Evolutionary conservation across 2,888 invertebrate genomes (phyloP), one percentile per base, ranked within the genome.

Genomic region (Andrena hattorfiana): DNA sequence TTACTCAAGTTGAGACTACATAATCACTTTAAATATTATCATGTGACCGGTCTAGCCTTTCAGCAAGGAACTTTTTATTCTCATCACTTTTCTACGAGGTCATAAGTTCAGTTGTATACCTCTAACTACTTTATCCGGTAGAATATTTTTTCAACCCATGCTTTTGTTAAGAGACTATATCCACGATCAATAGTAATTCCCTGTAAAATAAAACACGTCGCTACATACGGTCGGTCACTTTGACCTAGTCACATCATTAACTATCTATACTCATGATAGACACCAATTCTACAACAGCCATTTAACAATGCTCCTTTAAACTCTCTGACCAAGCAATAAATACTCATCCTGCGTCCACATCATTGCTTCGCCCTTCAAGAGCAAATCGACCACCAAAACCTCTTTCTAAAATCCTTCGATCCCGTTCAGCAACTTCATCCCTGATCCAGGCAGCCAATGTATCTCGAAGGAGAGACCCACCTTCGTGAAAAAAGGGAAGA

Each of bases 401-500:
- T 23, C 10, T 56, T 1, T 4, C 32, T 13, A 20, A 5, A 7
- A 13, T 23, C 54, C 54, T 16, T 35, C 13, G n/a, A 10, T 23
- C 23, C 68, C 54, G 13, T 68, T 20, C 68, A 13, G 32, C 67
- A 28, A 68, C 20, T 68, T 30, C 16, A 68, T 23, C 54, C 32
- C 35, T 30, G 28, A 54, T 28, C 54, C 23, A 68, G 20, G 30
- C 67, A 30, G 68, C 68, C 28, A 56, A 68, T 42, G 30, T 59
- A 62, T 28, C 32, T 26, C 60, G 28, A 72, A 51, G 60, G 26
- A 20, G 35, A 66, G 60, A 51, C 10, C 42, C 54, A 54, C 49
- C 42, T 51, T 49, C 54, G 60, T 72, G 67, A 30, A 78, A 66
- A 48, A 66, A 42, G 66, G 20, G 48, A 23, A 56, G 56, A 26